Conservation (phyloP, 2,797 vertebrate genomes). For the Pangasius macronema region DNA sequence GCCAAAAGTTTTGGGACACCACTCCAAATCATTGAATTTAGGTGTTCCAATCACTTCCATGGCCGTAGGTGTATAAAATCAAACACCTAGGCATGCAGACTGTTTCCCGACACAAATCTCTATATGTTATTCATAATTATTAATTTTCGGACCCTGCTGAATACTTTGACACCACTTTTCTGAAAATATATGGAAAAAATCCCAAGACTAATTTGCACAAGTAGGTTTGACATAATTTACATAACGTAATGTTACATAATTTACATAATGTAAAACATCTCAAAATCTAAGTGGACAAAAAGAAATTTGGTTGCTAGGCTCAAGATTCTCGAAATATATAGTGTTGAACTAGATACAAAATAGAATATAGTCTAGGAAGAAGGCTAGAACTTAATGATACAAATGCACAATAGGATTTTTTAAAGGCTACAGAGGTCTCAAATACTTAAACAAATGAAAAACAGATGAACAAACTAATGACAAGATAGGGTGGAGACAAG, state of each 20-base stretch:
- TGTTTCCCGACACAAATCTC: neutral
- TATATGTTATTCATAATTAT: neutral
- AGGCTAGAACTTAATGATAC: neutral
- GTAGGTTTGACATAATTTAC: neutral
- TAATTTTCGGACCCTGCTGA: neutral
- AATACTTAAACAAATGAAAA: neutral
- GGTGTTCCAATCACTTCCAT: no score
- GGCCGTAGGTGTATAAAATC: no score
- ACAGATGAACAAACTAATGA: neutral
- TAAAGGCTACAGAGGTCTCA: neutral
- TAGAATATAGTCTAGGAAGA: neutral
- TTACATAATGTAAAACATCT: no score
- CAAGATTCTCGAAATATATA: neutral
- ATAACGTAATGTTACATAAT: no score
- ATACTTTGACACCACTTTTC: neutral
- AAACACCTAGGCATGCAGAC: no score
- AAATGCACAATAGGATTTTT: neutral
- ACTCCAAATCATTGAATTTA: no score
- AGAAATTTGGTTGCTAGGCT: neutral
- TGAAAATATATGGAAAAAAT: neutral
- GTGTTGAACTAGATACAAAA: neutral
- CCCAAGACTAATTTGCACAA: neutral
- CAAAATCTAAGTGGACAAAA: no score
- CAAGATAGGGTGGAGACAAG: neutral
- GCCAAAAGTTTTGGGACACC: no score